Evolutionary conservation across 1,140 invertebrate species (phyloP).

Genomic region (Prorops nasuta): DNA sequence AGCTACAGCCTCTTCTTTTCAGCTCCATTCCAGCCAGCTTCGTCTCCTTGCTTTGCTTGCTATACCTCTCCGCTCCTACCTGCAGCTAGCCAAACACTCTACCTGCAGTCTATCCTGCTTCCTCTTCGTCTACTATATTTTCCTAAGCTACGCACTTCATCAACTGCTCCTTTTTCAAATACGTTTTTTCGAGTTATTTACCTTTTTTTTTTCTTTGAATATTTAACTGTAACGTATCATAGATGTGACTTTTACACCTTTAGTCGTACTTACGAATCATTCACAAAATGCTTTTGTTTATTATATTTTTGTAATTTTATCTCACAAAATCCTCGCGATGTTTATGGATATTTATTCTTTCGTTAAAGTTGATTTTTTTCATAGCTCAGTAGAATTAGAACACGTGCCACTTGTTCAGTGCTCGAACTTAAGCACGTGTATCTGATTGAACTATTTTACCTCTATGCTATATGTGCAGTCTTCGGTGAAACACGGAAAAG

Average conservation of each 20-base stretch:
- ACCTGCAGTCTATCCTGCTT: neutral
- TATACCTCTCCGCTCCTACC: neutral
- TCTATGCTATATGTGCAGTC: neutral
- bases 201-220: neutral
- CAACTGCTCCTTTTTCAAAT: neutral
- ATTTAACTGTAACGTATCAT: neutral
- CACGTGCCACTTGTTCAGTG: slow-evolving; percentile 8
- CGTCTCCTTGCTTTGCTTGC: neutral
- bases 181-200: neutral
- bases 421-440: slow-evolving; percentile 2
- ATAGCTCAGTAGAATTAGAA: slow-evolving; percentile 14
- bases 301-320: neutral
- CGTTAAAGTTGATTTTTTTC: slow-evolving; percentile 8
- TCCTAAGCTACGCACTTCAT: no score
- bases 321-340: neutral
- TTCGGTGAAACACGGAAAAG: no score
- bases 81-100: neutral
- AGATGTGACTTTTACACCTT: neutral
- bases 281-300: neutral
- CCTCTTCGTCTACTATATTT: neutral
- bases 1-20: slow-evolving; percentile 27
- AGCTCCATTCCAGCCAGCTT: slow-evolving; percentile 23
- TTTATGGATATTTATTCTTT: neutral
- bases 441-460: neutral
- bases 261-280: slow-evolving; percentile 1